Evolutionary conservation across 2,113 vertebrate genomes (phyloP), one percentile per base, ranked within the genome.

Genomic region (Oryzias woworae): DNA sequence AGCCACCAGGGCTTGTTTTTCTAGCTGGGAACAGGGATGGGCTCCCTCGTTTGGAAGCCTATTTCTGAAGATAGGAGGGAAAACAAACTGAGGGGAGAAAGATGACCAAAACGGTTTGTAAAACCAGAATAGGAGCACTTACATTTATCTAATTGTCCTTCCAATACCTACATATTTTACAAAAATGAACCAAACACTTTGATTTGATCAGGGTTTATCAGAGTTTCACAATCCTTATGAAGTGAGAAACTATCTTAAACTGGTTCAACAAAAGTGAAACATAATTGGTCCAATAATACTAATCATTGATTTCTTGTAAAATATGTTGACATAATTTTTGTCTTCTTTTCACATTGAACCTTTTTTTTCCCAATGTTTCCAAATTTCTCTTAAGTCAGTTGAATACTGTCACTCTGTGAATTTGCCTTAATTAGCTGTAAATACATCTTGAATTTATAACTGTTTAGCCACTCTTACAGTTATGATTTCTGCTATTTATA

Each of bases 11-110:
- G 84, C 87, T 87, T 92, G 90, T 92, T 93, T 93, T 92, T 90
- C 91, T 90, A 91, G 90, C 89, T 90, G 90, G 89, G 89, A 90
- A 91, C 66, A 85, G 88, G 87, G 88, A 91, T 87, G 89, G 90
- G 88, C 87, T 79, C 49, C 66, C 79, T 88, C 80, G 80, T 90
- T 91, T 88, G 83, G 80, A 82, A 77, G 85, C 80, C 87, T 89
- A 89, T 89, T 92, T 91, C 74, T 22, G 87, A 89, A 87, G 69
- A 77, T 79, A 78, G 80, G 82, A 85, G 61, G 61, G 70, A 58
- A 75, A 75, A 74, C 76, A 77, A 78, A 58, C 71, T 68, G 73
- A 85, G 71, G 77, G 77, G 73, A 78, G 84, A 69, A 66, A 36
- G 79, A 85, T 81, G 72, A 76, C 77, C 81, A 86, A 82, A 84